Evolutionary conservation across 2,888 invertebrate species (phyloP).

Genomic region (Drosophila pegasa): DNA sequence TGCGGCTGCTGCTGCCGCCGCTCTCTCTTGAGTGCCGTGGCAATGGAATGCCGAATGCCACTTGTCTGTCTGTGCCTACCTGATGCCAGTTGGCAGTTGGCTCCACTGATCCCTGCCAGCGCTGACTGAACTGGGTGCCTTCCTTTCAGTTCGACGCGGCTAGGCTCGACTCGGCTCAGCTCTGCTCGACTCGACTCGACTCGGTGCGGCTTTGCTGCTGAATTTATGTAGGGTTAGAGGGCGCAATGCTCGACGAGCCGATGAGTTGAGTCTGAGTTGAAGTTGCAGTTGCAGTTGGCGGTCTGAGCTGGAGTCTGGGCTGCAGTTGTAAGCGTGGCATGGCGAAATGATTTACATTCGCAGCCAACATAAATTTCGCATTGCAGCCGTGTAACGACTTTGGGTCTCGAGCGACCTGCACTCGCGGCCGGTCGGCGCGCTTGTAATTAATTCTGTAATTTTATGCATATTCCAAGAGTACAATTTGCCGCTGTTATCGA

Average conservation of each 20-base stretch:
- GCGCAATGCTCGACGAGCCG: constrained; percentile 73
- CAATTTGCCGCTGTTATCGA: constrained; percentile 52
- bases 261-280: constrained; percentile 45
- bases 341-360: constrained; percentile 83
- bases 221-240: constrained; percentile 83
- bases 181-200: constrained; percentile 24
- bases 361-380: constrained; percentile 59
- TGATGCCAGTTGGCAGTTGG: constrained; percentile 23
- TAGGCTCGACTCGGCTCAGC: constrained; percentile 29
- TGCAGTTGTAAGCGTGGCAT: constrained; percentile 71
- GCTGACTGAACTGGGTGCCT: constrained; percentile 24
- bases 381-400: constrained; percentile 71
- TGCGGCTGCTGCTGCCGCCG: constrained; percentile 10
- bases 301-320: background rate
- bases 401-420: constrained; percentile 26
- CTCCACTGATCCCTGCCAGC: constrained; percentile 45
- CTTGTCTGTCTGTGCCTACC: constrained; percentile 69
- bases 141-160: constrained; percentile 4
- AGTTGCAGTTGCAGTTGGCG: background rate
- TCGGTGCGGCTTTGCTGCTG: constrained; percentile 54
- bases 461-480: constrained; percentile 59
- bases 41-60: constrained; percentile 82
- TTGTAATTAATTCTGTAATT: constrained; percentile 61
- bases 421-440: too few relatives aligned
- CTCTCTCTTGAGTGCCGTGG: constrained; percentile 64